phyloP scores from a whole-genome alignment of 2,113 vertebrate species.

The Nematolebias whitei region DNA sequence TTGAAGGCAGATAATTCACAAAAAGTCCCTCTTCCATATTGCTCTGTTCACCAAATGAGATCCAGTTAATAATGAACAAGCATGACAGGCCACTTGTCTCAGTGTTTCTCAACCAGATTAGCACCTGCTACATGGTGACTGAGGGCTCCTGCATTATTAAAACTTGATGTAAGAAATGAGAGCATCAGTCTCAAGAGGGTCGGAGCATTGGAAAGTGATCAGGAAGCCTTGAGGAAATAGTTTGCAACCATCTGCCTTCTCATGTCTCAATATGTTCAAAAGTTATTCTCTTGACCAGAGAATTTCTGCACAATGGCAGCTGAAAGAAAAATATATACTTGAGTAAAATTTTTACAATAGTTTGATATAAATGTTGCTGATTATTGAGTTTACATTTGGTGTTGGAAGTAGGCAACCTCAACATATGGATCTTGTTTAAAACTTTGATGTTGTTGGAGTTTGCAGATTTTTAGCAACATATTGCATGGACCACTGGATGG shows the following conservation, averaged over 20 bases:
- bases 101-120: constrained; percentile 39
- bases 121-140: constrained; percentile 54
- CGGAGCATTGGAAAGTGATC: constrained; percentile 59
- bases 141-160: constrained; percentile 43
- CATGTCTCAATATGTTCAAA: constrained; percentile 51
- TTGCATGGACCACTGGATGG: too few relatives aligned
- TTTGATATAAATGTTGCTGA: too few relatives aligned
- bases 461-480: too few relatives aligned
- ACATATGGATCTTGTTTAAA: too few relatives aligned
- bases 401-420: too few relatives aligned
- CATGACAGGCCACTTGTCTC: constrained; percentile 31
- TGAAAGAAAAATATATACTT: neutral
- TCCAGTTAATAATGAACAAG: constrained; percentile 57
- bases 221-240: constrained; percentile 52
- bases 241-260: constrained; percentile 65
- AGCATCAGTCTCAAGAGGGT: constrained; percentile 56
- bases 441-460: too few relatives aligned
- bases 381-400: too few relatives aligned
- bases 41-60: constrained; percentile 29
- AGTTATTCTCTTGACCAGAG: constrained; percentile 8
- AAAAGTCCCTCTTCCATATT: neutral
- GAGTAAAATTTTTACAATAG: neutral
- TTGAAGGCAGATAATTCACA: neutral
- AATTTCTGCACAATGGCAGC: neutral
- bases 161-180: constrained; percentile 54